phyloP scores from a whole-genome alignment of 2,888 invertebrate genomes.

The Tetragnatha montana region DNA sequence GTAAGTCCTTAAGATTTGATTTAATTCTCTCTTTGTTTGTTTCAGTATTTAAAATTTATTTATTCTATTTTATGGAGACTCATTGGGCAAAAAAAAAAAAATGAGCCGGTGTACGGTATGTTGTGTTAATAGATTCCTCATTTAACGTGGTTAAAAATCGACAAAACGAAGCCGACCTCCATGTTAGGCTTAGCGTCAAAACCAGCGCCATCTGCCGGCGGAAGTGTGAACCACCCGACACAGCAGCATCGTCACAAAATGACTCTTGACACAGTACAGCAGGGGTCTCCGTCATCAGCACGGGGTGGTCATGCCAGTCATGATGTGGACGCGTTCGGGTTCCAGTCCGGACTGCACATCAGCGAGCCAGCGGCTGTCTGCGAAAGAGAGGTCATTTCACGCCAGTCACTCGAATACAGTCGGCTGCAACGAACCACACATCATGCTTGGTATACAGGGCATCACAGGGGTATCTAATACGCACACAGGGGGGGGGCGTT shows the following conservation, averaged over 20 bases:
- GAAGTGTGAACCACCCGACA: background rate
- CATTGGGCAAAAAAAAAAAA: no score
- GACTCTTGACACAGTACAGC: background rate
- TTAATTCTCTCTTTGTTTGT: no score
- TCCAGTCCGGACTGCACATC: slow-evolving; percentile 62
- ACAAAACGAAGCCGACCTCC: no score
- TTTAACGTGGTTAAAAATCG: no score
- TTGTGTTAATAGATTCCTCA: no score
- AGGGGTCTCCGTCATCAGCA: slow-evolving; percentile 49
- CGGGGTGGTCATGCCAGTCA: slow-evolving; percentile 57
- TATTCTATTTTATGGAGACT: no score
- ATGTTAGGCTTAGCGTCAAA: background rate
- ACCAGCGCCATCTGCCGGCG: background rate
- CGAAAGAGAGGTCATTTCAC: slow-evolving; percentile 65
- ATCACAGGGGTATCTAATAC: background rate
- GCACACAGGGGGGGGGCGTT: no score
- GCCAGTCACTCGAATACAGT: slow-evolving; percentile 66
- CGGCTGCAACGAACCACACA: slow-evolving; percentile 51
- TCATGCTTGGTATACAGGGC: slow-evolving; percentile 29
- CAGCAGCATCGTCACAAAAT: background rate
- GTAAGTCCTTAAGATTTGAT: no score
- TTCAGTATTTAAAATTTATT: no score
- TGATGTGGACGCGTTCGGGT: slow-evolving; percentile 45
- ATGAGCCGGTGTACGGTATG: no score
- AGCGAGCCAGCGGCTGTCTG: slow-evolving; percentile 61